Evolutionary conservation across 2,113 vertebrate species (phyloP).

Genomic region (Gallinago undulata): DNA sequence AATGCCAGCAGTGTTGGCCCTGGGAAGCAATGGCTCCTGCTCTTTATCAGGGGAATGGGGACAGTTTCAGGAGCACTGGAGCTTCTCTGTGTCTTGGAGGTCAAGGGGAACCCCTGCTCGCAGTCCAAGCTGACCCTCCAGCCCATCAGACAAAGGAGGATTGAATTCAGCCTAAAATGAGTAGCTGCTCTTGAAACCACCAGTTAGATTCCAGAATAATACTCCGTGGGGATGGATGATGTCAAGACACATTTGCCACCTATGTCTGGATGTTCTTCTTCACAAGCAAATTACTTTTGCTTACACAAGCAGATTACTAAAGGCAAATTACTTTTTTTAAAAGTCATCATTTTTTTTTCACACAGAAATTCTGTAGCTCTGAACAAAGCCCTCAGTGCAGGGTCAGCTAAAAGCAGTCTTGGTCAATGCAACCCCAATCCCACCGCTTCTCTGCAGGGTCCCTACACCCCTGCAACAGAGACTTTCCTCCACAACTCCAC

Average conservation of each 20-base stretch:
- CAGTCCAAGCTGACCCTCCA: fast-evolving
- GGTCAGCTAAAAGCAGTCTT: neutral
- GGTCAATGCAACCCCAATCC: neutral
- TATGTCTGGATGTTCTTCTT: neutral
- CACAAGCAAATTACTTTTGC: neutral
- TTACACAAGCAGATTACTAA: too few species aligned
- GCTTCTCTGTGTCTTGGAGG: neutral
- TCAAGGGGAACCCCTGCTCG: neutral
- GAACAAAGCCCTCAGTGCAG: neutral
- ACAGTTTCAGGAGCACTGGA: neutral
- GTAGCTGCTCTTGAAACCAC: neutral
- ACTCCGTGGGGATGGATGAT: neutral
- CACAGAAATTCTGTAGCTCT: neutral
- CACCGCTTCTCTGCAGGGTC: neutral
- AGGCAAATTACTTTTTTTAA: neutral
- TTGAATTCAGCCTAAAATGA: neutral
- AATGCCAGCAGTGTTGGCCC: conserved; percentile 9
- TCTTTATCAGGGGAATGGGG: neutral
- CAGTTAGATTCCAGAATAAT: neutral
- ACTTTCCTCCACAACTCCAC: neutral
- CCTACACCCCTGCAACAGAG: neutral
- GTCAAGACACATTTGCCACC: neutral
- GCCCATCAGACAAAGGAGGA: fast-evolving
- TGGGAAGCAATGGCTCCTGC: neutral
- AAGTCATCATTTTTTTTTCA: neutral